Percentiles rank a stretch among this genome's conserved stretches.
Conservation (phyloP, 2,797 vertebrate genomes). For the Rhinophrynus dorsalis region DNA sequence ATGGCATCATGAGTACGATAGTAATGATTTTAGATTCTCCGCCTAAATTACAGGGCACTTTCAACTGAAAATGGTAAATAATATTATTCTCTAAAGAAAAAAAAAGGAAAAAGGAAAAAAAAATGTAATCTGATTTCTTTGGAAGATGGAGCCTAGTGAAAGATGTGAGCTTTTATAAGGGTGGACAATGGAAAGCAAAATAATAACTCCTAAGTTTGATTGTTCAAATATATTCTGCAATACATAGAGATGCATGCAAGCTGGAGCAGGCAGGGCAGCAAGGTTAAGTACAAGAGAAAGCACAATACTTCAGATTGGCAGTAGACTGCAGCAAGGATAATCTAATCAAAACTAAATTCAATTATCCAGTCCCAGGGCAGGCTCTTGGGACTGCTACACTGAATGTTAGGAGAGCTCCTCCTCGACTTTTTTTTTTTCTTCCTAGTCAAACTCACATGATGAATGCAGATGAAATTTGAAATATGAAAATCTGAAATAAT, state of each 20-base stretch:
- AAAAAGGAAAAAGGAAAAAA: constrained; percentile 59
- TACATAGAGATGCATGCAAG: constrained; percentile 81
- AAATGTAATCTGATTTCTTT: constrained; percentile 80
- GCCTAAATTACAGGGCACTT: constrained; percentile 76
- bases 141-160: constrained; percentile 87
- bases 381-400: constrained; percentile 86
- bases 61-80: constrained; percentile 82
- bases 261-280: constrained; percentile 95
- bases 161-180: constrained; percentile 95
- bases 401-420: constrained; percentile 83
- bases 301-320: constrained; percentile 99
- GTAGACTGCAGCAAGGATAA: constrained; percentile 99
- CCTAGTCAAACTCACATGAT: constrained; percentile 85
- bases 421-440: constrained; percentile 73
- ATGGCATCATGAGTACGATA: constrained; percentile 70
- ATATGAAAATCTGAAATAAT: constrained; percentile 99
- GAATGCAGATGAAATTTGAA: constrained; percentile 99
- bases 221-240: constrained; percentile 86
- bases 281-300: constrained; percentile 99
- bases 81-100: constrained; percentile 65
- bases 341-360: constrained; percentile 99
- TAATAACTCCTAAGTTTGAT: constrained; percentile 98
- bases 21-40: constrained; percentile 78
- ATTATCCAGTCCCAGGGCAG: constrained; percentile 97
- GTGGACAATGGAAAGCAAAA: constrained; percentile 98